phyloP scores from a whole-genome alignment of 2,797 vertebrate species.

The Catostomus latipinnis region DNA sequence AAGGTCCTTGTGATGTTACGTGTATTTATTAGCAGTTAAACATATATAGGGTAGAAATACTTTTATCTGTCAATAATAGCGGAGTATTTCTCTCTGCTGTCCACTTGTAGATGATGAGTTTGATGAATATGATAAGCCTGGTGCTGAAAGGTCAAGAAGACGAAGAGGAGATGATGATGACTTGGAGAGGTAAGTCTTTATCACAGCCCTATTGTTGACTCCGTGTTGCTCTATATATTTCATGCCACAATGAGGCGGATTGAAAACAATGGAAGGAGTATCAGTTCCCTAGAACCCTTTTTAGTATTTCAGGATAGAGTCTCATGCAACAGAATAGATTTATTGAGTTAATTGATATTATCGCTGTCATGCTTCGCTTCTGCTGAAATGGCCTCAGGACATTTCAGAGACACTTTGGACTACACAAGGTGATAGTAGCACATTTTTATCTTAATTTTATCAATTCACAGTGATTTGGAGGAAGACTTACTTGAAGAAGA shows the following conservation, averaged over 20 bases:
- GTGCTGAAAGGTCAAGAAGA: constrained; percentile 93
- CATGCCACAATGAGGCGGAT: not conserved
- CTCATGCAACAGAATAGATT: not conserved
- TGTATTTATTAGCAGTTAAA: not conserved
- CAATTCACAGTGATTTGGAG: constrained; percentile 88
- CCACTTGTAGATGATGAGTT: constrained; percentile 88
- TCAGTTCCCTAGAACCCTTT: not conserved
- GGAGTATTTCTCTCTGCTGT: not conserved
- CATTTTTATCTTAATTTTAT: constrained; percentile 16
- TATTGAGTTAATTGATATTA: not conserved
- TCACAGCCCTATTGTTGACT: not conserved
- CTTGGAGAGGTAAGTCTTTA: constrained; percentile 85
- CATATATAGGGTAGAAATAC: not conserved
- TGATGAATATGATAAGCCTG: constrained; percentile 96
- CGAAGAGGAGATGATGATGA: constrained; percentile 89
- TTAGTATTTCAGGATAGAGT: not conserved
- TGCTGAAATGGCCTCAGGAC: not conserved
- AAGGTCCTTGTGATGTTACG: not conserved
- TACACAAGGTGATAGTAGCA: not conserved
- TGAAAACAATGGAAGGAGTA: not conserved
- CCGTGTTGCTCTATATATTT: not conserved
- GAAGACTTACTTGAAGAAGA: constrained; percentile 95
- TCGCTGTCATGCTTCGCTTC: not conserved
- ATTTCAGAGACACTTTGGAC: not conserved
- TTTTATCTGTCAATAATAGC: not conserved